A percentile compares a stretch with the other conserved stretches of the same genome.
These are phyloP conservation scores for Ia io DNA, from an alignment of 2,113 vertebrate species.

Conservation along the genomic window DNA sequence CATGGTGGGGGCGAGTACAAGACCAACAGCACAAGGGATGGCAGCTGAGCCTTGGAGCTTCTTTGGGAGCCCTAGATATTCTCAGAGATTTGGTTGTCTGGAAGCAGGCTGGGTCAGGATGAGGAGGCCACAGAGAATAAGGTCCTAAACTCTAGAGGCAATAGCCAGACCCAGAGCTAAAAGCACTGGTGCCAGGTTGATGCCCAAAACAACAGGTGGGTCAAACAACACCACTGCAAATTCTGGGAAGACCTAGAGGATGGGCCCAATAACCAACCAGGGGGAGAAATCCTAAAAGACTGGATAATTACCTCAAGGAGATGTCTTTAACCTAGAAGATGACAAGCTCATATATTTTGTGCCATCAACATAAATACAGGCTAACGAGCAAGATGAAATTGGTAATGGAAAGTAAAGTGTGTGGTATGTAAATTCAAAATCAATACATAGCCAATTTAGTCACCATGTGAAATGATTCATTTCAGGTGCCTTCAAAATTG, in stretches of 20 bases:
- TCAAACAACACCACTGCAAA: not conserved
- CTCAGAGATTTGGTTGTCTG: not conserved
- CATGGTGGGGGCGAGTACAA: not conserved
- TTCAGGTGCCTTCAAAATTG: not conserved
- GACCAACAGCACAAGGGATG: not conserved
- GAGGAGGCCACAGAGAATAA: not conserved
- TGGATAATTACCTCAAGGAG: not conserved
- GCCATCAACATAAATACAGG: not conserved
- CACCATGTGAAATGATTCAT: not conserved
- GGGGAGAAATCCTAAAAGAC: not conserved
- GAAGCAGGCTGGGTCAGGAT: not conserved
- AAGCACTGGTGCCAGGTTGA: not conserved
- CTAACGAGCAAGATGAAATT: not conserved
- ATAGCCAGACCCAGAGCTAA: not conserved
- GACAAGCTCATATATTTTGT: not conserved
- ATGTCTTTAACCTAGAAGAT: not conserved
- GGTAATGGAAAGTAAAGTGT: not conserved
- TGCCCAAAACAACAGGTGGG: not conserved
- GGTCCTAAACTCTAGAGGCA: not conserved
- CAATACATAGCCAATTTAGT: not conserved
- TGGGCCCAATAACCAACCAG: not conserved
- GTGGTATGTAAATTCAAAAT: slow-evolving; percentile 12
- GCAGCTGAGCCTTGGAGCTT: not conserved
- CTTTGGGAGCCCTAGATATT: not conserved
- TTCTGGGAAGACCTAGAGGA: not conserved